Evolutionary conservation across 2,888 invertebrate species (phyloP).

Genomic region (Stramonita haemastoma): DNA sequence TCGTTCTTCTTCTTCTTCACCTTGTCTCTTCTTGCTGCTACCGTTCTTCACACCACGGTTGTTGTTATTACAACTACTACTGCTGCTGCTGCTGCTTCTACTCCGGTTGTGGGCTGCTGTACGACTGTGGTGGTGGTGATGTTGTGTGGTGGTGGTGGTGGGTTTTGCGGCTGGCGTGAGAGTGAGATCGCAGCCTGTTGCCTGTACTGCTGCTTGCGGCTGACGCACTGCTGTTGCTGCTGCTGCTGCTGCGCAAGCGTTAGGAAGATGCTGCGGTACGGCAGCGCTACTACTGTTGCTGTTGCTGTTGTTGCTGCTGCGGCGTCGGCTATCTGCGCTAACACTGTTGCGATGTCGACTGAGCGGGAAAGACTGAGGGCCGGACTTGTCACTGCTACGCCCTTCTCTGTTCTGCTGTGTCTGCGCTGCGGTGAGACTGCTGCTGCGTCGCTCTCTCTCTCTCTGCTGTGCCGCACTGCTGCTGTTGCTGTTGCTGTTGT

Average conservation of each 20-base stretch:
- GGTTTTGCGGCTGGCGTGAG: no score
- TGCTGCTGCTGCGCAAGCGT: no score
- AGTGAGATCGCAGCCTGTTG: no score
- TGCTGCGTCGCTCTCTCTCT: constrained; percentile 28
- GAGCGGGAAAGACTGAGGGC: constrained; percentile 2
- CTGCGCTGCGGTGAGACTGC: constrained; percentile 7
- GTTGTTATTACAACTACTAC: neutral
- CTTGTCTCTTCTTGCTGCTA: neutral
- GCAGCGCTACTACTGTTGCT: neutral
- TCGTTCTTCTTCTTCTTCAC: neutral
- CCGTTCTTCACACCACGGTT: neutral
- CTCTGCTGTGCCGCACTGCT: constrained; percentile 37
- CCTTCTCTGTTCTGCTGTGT: constrained; percentile 1
- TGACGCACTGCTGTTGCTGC: constrained; percentile 1
- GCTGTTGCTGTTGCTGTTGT: constrained; percentile 12
- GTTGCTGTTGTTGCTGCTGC: neutral
- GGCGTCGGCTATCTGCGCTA: neutral
- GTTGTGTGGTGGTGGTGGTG: no score
- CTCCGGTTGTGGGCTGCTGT: neutral
- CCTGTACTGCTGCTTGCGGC: neutral
- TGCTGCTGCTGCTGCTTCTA: constrained; percentile 31
- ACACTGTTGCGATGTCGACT: neutral
- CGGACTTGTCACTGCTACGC: neutral
- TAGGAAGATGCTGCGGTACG: no score
- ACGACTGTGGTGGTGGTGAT: no score